Percentiles rank a stretch among this genome's conserved stretches.
These are phyloP conservation scores for Sciurus vulgaris DNA, from an alignment of 2,797 vertebrate genomes.

Conservation along the genomic window DNA sequence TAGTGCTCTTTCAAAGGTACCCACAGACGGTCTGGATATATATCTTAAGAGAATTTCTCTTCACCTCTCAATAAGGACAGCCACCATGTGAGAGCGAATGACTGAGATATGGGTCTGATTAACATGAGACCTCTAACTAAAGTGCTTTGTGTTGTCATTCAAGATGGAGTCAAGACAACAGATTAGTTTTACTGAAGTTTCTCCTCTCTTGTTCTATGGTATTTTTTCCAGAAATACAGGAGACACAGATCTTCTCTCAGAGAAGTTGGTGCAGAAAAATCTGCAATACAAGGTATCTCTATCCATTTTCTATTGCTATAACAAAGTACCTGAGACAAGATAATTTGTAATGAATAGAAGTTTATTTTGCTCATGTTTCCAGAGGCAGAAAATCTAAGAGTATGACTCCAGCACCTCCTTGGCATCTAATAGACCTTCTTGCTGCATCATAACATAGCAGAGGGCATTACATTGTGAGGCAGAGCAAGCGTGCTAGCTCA, in stretches of 20 bases:
- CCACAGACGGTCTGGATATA: neutral
- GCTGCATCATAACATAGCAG: neutral
- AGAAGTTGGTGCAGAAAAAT: neutral
- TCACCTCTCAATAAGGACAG: slow-evolving; percentile 10
- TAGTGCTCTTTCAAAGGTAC: fast-evolving
- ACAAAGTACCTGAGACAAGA: neutral
- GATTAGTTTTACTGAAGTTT: slow-evolving; percentile 70
- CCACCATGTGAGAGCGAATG: neutral
- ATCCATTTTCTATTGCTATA: neutral
- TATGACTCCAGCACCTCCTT: neutral
- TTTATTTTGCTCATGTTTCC: neutral
- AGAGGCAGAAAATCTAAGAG: neutral
- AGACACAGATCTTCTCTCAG: neutral
- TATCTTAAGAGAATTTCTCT: neutral
- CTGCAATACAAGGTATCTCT: neutral
- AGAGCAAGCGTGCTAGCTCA: neutral
- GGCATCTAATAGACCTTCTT: neutral
- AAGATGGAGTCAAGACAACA: slow-evolving; percentile 63
- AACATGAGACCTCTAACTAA: slow-evolving; percentile 54
- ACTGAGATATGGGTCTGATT: slow-evolving; percentile 29
- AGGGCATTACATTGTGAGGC: neutral
- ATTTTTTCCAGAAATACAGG: neutral
- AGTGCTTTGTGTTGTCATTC: slow-evolving; percentile 78
- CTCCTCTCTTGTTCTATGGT: neutral
- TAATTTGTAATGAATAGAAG: neutral